phyloP scores from a whole-genome alignment of 2,113 vertebrate genomes.

The Poeciliopsis occidentalis region DNA sequence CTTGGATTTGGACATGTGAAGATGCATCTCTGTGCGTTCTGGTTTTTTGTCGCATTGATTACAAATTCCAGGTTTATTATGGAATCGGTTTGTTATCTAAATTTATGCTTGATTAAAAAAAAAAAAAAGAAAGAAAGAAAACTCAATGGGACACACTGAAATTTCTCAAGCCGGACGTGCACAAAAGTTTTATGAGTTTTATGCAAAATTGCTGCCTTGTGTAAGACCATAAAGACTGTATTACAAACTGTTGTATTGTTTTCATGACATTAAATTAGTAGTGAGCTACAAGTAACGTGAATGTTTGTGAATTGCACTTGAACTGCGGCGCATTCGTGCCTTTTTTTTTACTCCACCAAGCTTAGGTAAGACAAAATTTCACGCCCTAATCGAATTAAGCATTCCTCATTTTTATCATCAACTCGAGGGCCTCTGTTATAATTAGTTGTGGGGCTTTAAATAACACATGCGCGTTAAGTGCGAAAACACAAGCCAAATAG shows the following conservation, averaged over 20 bases:
- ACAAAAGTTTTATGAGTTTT: not conserved
- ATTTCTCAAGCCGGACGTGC: not conserved
- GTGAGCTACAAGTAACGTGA: not conserved
- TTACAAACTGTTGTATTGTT: not conserved
- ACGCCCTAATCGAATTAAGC: not conserved
- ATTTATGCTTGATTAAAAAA: not conserved
- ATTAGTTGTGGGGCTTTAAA: conserved; percentile 4
- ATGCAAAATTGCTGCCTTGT: not conserved
- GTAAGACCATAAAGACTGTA: not conserved
- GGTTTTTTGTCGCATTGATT: no score
- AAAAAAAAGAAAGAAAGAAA: no score
- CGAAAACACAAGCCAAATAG: conserved; percentile 37
- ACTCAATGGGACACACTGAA: no score
- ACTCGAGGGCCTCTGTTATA: not conserved
- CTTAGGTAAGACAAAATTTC: not conserved
- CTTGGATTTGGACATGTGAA: not conserved
- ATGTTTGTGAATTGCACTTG: not conserved
- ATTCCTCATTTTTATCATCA: not conserved
- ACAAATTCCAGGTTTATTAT: no score
- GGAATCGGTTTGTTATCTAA: not conserved
- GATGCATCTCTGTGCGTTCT: not conserved
- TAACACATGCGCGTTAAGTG: conserved; percentile 11
- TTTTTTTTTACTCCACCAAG: not conserved
- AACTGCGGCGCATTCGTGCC: not conserved
- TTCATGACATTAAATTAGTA: not conserved